These are phyloP conservation scores for Zelostemma sp. DNA, from an alignment of 1,140 invertebrate species.

Conservation along the genomic window DNA sequence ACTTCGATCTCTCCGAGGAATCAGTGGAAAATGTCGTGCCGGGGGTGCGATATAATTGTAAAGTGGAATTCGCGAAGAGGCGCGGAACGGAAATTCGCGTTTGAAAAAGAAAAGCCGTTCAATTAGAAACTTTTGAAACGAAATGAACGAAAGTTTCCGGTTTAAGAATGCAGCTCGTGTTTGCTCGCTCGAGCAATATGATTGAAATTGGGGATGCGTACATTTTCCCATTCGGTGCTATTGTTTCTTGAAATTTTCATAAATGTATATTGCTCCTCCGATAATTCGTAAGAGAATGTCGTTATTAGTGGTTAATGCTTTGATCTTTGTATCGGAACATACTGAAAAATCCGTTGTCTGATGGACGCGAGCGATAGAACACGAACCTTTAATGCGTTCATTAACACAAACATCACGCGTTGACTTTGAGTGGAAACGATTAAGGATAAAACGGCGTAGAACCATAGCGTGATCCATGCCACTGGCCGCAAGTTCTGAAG, in stretches of 20 bases:
- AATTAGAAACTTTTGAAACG: background rate
- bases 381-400: conserved; percentile 1
- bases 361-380: conserved; percentile 1
- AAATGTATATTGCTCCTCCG: too few relatives aligned
- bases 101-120: background rate
- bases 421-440: conserved; percentile 7
- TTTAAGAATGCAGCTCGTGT: too few relatives aligned
- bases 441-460: background rate
- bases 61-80: too few relatives aligned
- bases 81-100: too few relatives aligned
- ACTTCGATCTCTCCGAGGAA: too few relatives aligned
- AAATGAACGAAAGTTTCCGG: background rate
- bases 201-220: background rate
- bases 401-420: conserved; percentile 4
- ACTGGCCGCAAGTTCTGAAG: conserved; percentile 6
- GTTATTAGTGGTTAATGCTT: too few relatives aligned
- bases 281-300: too few relatives aligned
- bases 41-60: too few relatives aligned
- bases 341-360: background rate
- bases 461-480: conserved; percentile 10
- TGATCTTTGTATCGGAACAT: background rate
- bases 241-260: too few relatives aligned
- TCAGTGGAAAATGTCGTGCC: too few relatives aligned
- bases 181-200: background rate
- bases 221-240: too few relatives aligned